Percentiles rank a stretch among this genome's conserved stretches.
These are phyloP conservation scores for Ectropis grisescens DNA, from an alignment of 1,140 invertebrate species.

Conservation along the genomic window DNA sequence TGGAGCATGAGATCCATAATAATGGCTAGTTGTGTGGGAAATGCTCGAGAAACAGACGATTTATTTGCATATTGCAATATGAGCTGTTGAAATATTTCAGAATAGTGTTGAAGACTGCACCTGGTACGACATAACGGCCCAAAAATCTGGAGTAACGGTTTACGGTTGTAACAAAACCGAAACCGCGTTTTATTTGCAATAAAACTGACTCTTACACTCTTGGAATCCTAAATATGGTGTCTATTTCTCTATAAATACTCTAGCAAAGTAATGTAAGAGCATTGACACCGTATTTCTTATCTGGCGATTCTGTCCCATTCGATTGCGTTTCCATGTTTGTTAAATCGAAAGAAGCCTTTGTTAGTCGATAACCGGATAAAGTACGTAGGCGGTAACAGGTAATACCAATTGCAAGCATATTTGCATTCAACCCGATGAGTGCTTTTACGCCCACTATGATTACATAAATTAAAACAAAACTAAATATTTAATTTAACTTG, in stretches of 20 bases:
- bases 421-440: constrained; percentile 28
- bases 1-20: constrained; percentile 25
- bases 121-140: no score
- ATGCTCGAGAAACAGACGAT: constrained; percentile 15
- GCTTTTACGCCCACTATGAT: constrained; percentile 22
- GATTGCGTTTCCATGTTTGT: constrained; percentile 36
- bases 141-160: no score
- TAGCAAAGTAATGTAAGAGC: constrained; percentile 1
- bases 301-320: constrained; percentile 17
- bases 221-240: no score
- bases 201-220: no score
- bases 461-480: constrained; percentile 1
- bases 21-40: constrained; percentile 34
- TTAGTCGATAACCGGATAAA: constrained; percentile 14
- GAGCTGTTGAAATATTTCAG: constrained; percentile 28
- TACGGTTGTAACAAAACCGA: no score
- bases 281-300: constrained; percentile 13
- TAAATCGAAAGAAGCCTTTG: constrained; percentile 14
- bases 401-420: constrained; percentile 24
- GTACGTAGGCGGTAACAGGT: constrained; percentile 20
- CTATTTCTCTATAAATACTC: constrained; percentile 8
- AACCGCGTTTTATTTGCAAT: no score
- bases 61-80: constrained; percentile 25
- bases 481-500: no score
- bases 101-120: no score